Conservation (phyloP, 2,113 vertebrate species). For the Engraulis encrasicolus region DNA sequence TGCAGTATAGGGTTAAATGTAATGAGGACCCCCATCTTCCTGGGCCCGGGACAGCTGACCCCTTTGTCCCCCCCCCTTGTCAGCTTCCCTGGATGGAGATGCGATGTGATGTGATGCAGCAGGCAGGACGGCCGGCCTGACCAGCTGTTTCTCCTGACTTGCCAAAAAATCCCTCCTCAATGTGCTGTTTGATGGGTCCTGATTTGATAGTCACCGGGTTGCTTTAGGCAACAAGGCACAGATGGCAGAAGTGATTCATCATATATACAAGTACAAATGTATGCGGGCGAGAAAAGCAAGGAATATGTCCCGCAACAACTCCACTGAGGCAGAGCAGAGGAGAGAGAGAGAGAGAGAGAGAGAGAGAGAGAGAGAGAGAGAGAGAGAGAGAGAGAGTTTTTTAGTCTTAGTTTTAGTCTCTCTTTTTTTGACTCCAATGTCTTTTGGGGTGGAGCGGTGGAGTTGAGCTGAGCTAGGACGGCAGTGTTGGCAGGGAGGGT, state of each 20-base stretch:
- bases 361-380: background rate
- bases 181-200: background rate
- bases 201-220: background rate
- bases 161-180: background rate
- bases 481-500: conserved; percentile 31
- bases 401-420: conserved; percentile 36
- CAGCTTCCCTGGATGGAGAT: too few species aligned
- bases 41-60: too few species aligned
- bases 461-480: too few species aligned
- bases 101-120: conserved; percentile 12
- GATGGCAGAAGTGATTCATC: conserved; percentile 1
- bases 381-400: too few species aligned
- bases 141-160: background rate
- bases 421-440: conserved; percentile 61
- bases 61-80: too few species aligned
- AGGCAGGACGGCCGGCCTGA: background rate
- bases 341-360: too few species aligned
- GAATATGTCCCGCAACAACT: conserved; percentile 1
- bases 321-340: background rate
- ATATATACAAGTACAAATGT: background rate
- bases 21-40: too few species aligned
- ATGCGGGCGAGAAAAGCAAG: background rate
- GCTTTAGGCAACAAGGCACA: background rate
- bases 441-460: conserved; percentile 53
- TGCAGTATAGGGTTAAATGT: too few species aligned